Percentiles rank a stretch among this genome's conserved stretches.
Conservation (phyloP, 2,113 vertebrate genomes). For the Pseudorasbora parva region DNA sequence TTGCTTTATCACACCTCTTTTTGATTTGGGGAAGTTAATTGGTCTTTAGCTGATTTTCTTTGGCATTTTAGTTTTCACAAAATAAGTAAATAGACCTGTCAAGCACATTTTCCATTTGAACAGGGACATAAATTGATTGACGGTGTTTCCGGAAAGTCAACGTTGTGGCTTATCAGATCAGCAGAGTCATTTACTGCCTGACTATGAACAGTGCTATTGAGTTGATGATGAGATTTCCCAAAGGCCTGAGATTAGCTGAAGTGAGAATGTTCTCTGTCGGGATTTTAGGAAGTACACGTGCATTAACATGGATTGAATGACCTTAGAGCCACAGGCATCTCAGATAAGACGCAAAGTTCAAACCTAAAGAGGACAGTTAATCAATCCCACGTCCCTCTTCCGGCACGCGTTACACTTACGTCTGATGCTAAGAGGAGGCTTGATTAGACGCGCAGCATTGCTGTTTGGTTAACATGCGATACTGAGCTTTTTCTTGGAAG, state of each 20-base stretch:
- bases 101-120: constrained; percentile 2
- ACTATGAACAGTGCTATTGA: constrained; percentile 29
- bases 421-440: constrained; percentile 20
- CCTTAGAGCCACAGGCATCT: constrained; percentile 10
- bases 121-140: constrained; percentile 12
- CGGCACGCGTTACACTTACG: constrained; percentile 13
- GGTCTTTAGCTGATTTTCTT: background rate
- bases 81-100: constrained; percentile 5
- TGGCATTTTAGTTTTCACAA: constrained; percentile 6
- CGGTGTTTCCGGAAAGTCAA: constrained; percentile 13
- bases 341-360: constrained; percentile 39
- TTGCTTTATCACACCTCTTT: background rate
- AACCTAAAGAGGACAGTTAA: constrained; percentile 47
- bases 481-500: background rate
- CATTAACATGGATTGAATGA: constrained; percentile 50
- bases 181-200: background rate
- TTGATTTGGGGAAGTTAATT: background rate
- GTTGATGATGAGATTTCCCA: constrained; percentile 32
- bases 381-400: constrained; percentile 26
- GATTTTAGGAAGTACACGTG: constrained; percentile 25
- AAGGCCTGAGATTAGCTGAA: constrained; percentile 25
- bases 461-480: background rate
- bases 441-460: constrained; percentile 5
- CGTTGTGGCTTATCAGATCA: constrained; percentile 3
- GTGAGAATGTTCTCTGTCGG: constrained; percentile 38